These are phyloP conservation scores for Rhimphoctona megacephalus DNA, from an alignment of 2,888 invertebrate species.

Conservation along the genomic window DNA sequence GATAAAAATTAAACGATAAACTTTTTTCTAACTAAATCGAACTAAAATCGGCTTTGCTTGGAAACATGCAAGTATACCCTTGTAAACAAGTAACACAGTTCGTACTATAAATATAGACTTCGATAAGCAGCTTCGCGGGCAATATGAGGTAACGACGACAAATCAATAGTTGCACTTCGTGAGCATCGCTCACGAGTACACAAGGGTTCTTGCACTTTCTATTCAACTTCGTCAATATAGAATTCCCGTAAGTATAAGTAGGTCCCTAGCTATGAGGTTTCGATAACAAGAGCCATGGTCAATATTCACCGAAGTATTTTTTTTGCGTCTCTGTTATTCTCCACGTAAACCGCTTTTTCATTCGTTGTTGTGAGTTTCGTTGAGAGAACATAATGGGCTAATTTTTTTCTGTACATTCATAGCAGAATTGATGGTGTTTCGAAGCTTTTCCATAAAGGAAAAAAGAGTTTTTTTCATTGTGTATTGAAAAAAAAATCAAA, in stretches of 20 bases:
- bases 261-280: slow-evolving; percentile 37
- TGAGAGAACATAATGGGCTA: background rate
- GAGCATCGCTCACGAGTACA: slow-evolving; percentile 16
- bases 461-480: background rate
- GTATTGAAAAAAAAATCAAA: too few species aligned
- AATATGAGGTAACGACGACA: slow-evolving; percentile 49
- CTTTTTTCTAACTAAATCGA: too few species aligned
- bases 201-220: slow-evolving; percentile 32
- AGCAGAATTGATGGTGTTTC: background rate
- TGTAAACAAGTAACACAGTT: background rate
- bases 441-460: background rate
- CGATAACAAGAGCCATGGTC: slow-evolving; percentile 1
- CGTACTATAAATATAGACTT: slow-evolving; percentile 2
- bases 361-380: background rate
- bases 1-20: too few species aligned
- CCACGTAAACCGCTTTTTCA: background rate
- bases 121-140: slow-evolving; percentile 14
- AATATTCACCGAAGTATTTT: background rate
- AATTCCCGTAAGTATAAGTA: slow-evolving; percentile 74
- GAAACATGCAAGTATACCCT: background rate
- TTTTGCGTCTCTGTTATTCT: background rate
- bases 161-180: slow-evolving; percentile 56
- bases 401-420: background rate
- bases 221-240: slow-evolving; percentile 53
- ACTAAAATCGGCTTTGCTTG: background rate